phyloP scores from a whole-genome alignment of 2,797 vertebrate genomes.

The Arremon brunneinucha region DNA sequence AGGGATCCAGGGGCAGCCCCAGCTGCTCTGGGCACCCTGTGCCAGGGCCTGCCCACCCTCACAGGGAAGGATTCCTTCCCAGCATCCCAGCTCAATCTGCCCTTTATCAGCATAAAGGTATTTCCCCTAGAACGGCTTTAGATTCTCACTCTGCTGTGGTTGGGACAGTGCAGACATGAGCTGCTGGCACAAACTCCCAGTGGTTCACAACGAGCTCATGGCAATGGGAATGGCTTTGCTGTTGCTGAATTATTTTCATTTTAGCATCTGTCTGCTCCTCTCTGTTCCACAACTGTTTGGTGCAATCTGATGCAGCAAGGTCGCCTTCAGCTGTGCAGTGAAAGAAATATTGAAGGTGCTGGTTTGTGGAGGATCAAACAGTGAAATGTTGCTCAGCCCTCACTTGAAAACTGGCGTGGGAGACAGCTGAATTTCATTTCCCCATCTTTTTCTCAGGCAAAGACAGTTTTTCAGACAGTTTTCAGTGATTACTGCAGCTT shows the following conservation, averaged over 20 bases:
- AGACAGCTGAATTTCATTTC: background rate
- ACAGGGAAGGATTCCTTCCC: rapidly evolving
- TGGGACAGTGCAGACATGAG: background rate
- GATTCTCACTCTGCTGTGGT: background rate
- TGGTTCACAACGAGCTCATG: rapidly evolving
- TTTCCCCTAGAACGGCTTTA: background rate
- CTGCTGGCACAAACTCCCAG: background rate
- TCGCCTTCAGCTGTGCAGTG: background rate
- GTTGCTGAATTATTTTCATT: background rate
- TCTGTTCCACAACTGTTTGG: background rate
- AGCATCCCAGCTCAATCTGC: background rate
- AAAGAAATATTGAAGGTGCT: background rate
- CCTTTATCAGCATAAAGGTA: background rate
- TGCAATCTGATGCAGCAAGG: background rate
- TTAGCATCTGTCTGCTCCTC: background rate
- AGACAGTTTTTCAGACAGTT: background rate
- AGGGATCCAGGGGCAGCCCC: background rate
- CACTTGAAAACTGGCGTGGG: background rate
- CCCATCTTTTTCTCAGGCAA: background rate
- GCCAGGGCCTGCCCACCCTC: background rate
- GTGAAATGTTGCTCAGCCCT: background rate
- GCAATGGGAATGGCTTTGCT: background rate
- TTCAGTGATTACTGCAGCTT: background rate
- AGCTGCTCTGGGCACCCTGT: background rate
- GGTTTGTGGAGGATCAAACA: background rate